Evolutionary conservation across 2,113 vertebrate genomes (phyloP), one percentile per base, ranked within the genome.

Genomic region (Dipodomys spectabilis): DNA sequence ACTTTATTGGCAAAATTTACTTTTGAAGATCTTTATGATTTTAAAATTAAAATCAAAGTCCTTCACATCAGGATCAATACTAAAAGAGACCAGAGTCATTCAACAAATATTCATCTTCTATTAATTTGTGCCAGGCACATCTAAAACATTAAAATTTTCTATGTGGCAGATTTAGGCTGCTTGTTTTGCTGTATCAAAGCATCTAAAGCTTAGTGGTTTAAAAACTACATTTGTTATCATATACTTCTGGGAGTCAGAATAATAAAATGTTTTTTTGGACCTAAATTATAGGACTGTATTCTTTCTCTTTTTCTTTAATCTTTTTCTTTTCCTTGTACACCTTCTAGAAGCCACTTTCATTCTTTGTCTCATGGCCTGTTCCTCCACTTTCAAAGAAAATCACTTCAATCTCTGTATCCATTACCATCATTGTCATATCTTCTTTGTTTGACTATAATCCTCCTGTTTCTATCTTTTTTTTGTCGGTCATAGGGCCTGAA

Each of bases 1-100:
- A 19, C 69, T 53, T 88, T 85, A 49, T 68, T 80, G 72, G 53
- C n/a, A 89, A 95, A 88, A 12, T 27, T 84, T 87, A 86, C 57
- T 49, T 84, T 93, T 87, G 44, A 73, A 74, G 82, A 67, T n/a
- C 82, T 67, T 7, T 64, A 57, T 13, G 57, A 5, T 78, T 82
- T 74, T 78, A 30, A 80, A 68, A 28, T 67, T 22, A 44, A 90
- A 82, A 69, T 32, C 82, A 27, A 71, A 71, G 90, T 77, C 18
- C 86, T 90, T 82, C 39, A 72, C 7, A 35, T 16, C 65, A 5
- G 10, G 57, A 78, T 74, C 8, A 86, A 60, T 79, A 73, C 23
- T 62, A 44, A 93, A 39, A 92, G 35, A 86, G 12, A 49, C 57
- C 27, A 45, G 22, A 78, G 60, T 82, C 13, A 86, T 85, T 35